A percentile compares a stretch with the other conserved stretches of the same genome.
Evolutionary conservation across 1,140 invertebrate species (phyloP).

Genomic region (Psilanteris sp.): DNA sequence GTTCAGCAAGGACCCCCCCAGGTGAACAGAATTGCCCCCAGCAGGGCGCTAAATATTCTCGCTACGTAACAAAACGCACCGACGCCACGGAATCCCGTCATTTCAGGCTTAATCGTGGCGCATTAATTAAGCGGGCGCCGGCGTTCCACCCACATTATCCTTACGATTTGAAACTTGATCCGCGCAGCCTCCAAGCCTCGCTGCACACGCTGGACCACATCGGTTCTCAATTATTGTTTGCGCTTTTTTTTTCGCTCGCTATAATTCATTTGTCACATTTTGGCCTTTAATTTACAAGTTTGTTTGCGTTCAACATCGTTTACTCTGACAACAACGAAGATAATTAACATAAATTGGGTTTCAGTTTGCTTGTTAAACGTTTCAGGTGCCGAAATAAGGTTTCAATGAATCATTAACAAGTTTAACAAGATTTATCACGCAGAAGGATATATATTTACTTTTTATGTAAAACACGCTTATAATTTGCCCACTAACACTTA

Average conservation of each 20-base stretch:
- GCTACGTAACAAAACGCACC: conserved; percentile 74
- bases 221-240: conserved; percentile 22
- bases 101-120: conserved; percentile 73
- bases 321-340: not conserved
- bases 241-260: not conserved
- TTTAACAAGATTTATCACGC: no score
- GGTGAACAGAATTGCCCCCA: conserved; percentile 74
- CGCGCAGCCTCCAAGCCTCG: not conserved
- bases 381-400: no score
- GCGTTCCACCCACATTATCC: conserved; percentile 65
- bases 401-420: no score
- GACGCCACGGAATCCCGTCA: conserved; percentile 70
- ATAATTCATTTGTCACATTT: conserved; percentile 24
- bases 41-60: conserved; percentile 76
- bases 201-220: conserved; percentile 13
- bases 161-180: conserved; percentile 59
- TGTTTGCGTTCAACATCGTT: conserved; percentile 2
- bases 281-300: conserved; percentile 29
- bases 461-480: no score
- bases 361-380: no score
- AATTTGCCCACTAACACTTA: no score
- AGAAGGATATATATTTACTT: no score
- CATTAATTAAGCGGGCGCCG: conserved; percentile 76
- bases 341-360: conserved; percentile 1
- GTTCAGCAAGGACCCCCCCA: conserved; percentile 66